Conservation (phyloP, 2,888 invertebrate species). For the Chironomus riparius region DNA sequence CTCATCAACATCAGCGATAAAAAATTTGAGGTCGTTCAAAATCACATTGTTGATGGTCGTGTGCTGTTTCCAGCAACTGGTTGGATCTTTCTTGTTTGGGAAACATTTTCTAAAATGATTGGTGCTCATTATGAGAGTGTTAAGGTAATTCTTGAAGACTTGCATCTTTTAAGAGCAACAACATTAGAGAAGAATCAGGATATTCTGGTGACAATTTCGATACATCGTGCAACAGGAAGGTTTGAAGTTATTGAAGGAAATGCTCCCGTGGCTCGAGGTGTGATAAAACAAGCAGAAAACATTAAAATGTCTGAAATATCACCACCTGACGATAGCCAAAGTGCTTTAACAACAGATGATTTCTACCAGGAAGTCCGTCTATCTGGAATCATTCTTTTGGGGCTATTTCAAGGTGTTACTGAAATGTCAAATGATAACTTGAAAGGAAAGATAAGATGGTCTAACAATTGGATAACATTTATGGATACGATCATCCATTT, state of each 20-base stretch:
- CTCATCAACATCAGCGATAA: constrained; percentile 39
- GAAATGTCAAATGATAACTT: constrained; percentile 37
- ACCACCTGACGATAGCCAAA: constrained; percentile 31
- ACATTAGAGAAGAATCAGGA: constrained; percentile 57
- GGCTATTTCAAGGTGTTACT: constrained; percentile 35
- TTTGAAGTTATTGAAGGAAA: constrained; percentile 61
- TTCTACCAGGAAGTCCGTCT: constrained; percentile 62
- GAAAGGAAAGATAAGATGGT: constrained; percentile 50
- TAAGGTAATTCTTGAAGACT: constrained; percentile 74
- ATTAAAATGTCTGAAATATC: neutral
- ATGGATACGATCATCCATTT: constrained; percentile 85
- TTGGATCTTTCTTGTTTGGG: constrained; percentile 70
- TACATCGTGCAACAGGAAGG: constrained; percentile 51
- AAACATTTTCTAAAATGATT: constrained; percentile 56
- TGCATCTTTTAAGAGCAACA: constrained; percentile 74
- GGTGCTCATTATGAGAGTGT: constrained; percentile 56
- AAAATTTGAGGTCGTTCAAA: constrained; percentile 43
- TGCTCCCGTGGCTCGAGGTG: constrained; percentile 60
- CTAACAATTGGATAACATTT: constrained; percentile 78
- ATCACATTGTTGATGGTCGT: constrained; percentile 77
- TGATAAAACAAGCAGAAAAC: constrained; percentile 51
- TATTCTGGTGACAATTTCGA: constrained; percentile 46
- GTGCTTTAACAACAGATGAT: constrained; percentile 49
- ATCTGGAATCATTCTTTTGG: constrained; percentile 56
- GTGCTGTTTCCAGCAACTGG: constrained; percentile 78